A percentile compares a stretch with the other conserved stretches of the same genome.
phyloP scores from a whole-genome alignment of 2,113 vertebrate genomes.

The Plotosus lineatus region DNA sequence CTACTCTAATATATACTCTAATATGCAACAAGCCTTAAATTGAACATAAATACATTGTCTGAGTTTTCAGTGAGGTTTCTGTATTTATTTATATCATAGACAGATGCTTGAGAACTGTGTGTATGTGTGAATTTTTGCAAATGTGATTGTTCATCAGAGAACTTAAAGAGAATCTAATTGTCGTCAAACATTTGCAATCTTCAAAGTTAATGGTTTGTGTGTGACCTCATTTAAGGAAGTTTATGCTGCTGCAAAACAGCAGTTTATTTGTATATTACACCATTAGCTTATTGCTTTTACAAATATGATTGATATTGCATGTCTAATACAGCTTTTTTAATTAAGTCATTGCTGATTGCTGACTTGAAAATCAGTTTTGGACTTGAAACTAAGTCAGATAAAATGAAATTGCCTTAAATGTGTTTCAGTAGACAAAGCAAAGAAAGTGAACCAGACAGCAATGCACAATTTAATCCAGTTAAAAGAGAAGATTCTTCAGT shows the following conservation, averaged over 20 bases:
- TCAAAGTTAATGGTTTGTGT: conserved; percentile 18
- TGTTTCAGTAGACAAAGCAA: not conserved
- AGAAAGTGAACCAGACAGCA: not conserved
- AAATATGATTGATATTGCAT: conserved; percentile 22
- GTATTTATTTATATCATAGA: conserved; percentile 30
- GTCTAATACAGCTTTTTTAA: conserved; percentile 3
- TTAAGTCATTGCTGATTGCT: not conserved
- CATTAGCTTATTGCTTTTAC: conserved; percentile 2
- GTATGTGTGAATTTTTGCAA: conserved; percentile 4
- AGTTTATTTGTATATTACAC: conserved; percentile 28
- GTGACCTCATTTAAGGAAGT: conserved; percentile 26
- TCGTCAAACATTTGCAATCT: conserved; percentile 19
- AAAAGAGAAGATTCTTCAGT: conserved; percentile 6
- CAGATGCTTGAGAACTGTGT: conserved; percentile 7
- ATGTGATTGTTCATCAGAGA: not conserved
- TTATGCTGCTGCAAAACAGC: conserved; percentile 13
- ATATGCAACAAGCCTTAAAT: not conserved
- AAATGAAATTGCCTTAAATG: conserved; percentile 17
- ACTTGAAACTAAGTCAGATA: not conserved
- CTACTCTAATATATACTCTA: not conserved
- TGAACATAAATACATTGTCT: conserved; percentile 1
- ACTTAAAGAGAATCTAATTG: conserved; percentile 18
- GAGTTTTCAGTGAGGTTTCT: conserved; percentile 16
- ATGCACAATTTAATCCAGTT: conserved; percentile 18
- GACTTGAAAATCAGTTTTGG: conserved; percentile 21